Evolutionary conservation across 1,140 invertebrate genomes (phyloP).

Genomic region (Euwallacea fornicatus): DNA sequence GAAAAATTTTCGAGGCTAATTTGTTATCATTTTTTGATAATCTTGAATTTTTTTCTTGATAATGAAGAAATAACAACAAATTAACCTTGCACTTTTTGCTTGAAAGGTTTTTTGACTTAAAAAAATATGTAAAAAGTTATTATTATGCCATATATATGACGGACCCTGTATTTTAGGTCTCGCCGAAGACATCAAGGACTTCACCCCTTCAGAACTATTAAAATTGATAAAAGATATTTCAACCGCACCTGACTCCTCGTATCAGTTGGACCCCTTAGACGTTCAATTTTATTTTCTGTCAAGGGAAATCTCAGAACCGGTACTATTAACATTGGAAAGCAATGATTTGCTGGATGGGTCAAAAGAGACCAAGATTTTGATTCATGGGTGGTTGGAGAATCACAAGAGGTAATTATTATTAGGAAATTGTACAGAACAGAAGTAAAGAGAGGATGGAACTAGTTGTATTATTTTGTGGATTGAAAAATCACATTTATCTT

Average conservation of each 20-base stretch:
- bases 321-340: constrained; percentile 13
- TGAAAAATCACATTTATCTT: background rate
- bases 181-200: constrained; percentile 32
- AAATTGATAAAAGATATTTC: background rate
- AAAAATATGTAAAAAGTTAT: no score
- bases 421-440: background rate
- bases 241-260: background rate
- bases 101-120: no score
- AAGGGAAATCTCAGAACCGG: background rate
- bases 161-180: constrained; percentile 9
- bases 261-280: background rate
- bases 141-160: no score
- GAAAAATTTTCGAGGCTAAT: no score
- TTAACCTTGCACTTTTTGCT: no score
- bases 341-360: background rate
- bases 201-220: constrained; percentile 21
- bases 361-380: constrained; percentile 30
- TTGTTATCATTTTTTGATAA: no score
- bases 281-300: background rate
- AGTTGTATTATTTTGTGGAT: no score
- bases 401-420: constrained; percentile 18
- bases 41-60: no score
- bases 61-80: no score
- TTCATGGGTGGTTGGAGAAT: constrained; percentile 37
- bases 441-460: background rate